A percentile compares a stretch with the other conserved stretches of the same genome.
Evolutionary conservation across 2,888 invertebrate genomes (phyloP).

Genomic region (Isotomurus palustris): DNA sequence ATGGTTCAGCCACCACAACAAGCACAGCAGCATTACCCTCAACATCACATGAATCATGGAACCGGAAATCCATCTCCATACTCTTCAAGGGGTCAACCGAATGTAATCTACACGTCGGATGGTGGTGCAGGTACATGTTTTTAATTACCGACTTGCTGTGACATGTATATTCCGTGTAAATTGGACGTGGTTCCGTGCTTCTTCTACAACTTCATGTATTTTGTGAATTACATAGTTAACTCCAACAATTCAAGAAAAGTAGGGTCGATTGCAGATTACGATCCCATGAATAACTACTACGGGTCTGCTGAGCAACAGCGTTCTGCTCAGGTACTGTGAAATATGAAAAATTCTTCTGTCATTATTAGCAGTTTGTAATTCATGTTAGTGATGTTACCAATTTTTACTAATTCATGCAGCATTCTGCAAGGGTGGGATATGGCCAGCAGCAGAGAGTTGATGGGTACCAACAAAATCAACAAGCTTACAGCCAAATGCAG

Average conservation of each 20-base stretch:
- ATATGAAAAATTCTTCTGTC: background rate
- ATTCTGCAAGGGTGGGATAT: background rate
- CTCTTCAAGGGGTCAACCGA: constrained; percentile 40
- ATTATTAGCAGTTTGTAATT: too few species aligned
- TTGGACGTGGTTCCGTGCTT: background rate
- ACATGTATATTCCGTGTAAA: background rate
- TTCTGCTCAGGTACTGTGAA: constrained; percentile 12
- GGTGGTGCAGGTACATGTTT: constrained; percentile 52
- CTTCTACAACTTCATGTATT: too few species aligned
- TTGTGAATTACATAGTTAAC: constrained; percentile 52
- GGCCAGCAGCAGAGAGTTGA: constrained; percentile 11
- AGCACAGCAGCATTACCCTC: constrained; percentile 56
- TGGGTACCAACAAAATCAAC: constrained; percentile 12
- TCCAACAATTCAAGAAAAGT: constrained; percentile 62
- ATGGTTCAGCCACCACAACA: constrained; percentile 15
- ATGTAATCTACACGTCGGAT: constrained; percentile 75
- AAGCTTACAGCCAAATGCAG: constrained; percentile 47
- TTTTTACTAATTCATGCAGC: background rate
- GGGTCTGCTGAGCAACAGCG: constrained; percentile 59
- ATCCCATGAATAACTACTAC: constrained; percentile 85
- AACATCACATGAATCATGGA: constrained; percentile 54
- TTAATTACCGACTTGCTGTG: background rate
- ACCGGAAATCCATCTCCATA: constrained; percentile 38
- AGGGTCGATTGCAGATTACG: constrained; percentile 90
- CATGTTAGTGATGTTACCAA: too few species aligned